Conservation (phyloP, 2,113 vertebrate genomes). For the Mus spicilegus region DNA sequence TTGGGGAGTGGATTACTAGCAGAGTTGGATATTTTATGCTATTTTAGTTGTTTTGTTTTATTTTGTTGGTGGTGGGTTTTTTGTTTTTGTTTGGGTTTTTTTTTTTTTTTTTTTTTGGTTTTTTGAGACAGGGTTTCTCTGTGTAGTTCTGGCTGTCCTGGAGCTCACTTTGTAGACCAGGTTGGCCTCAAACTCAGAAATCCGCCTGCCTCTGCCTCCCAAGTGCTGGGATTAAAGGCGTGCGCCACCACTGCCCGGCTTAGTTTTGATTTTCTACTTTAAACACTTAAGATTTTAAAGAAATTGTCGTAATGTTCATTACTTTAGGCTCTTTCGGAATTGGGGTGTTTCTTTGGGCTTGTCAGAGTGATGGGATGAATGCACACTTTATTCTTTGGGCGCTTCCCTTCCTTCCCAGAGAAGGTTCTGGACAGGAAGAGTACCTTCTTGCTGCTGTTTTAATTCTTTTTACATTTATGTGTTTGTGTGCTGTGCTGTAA, state of each 20-base stretch:
- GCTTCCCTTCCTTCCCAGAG: not conserved
- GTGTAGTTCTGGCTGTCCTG: too few species aligned
- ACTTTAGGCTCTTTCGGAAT: not conserved
- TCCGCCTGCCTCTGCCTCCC: too few species aligned
- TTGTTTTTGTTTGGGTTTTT: too few species aligned
- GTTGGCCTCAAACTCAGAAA: too few species aligned
- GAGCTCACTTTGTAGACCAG: too few species aligned
- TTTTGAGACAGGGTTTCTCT: too few species aligned
- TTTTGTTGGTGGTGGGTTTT: too few species aligned
- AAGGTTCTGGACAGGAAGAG: not conserved
- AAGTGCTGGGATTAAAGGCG: too few species aligned
- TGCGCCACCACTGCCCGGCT: too few species aligned
- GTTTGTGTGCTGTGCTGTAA: not conserved
- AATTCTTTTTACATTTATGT: not conserved
- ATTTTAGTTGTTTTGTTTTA: not conserved
- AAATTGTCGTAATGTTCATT: not conserved
- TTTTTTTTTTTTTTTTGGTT: too few species aligned
- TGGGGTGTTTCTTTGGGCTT: not conserved
- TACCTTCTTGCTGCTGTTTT: not conserved
- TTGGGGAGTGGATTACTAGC: conserved; percentile 7
- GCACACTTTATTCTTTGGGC: not conserved
- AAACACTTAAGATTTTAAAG: not conserved
- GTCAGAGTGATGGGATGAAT: not conserved
- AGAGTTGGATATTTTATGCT: conserved; percentile 22
- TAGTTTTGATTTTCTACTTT: not conserved